Conservation (phyloP, 2,113 vertebrate species). For the Scomber japonicus region DNA sequence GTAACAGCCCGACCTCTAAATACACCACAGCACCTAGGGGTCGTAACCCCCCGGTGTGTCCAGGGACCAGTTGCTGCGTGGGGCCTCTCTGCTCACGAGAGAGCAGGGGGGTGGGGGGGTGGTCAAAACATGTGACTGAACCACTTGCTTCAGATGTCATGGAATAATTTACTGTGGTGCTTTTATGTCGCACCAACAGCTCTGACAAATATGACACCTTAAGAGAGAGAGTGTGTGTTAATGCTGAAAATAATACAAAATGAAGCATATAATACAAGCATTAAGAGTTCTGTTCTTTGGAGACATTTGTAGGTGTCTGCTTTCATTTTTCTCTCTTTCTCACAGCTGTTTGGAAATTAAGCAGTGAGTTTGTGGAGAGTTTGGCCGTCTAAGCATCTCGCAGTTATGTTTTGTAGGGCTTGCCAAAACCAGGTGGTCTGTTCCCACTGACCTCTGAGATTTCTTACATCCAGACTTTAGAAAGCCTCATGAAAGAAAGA, state of each 20-base stretch:
- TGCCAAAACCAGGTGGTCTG: slow-evolving; percentile 55
- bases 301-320: not conserved
- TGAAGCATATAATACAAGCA: no score
- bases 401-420: slow-evolving; percentile 26
- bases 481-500: slow-evolving; percentile 47
- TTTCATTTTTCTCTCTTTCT: not conserved
- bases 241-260: not conserved
- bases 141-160: slow-evolving; percentile 69
- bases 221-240: not conserved
- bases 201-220: slow-evolving; percentile 48
- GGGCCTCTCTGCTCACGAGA: slow-evolving; percentile 26
- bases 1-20: slow-evolving; percentile 55
- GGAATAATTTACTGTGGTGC: slow-evolving; percentile 40
- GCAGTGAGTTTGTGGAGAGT: slow-evolving; percentile 6
- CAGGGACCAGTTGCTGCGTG: slow-evolving; percentile 71
- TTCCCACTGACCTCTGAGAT: slow-evolving; percentile 39
- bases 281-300: not conserved
- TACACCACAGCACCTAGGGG: slow-evolving; percentile 40
- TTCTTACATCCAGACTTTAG: slow-evolving; percentile 29
- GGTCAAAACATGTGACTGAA: slow-evolving; percentile 35
- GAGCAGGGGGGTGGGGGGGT: not conserved
- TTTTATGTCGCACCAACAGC: slow-evolving; percentile 47
- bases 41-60: slow-evolving; percentile 41
- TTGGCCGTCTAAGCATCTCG: slow-evolving; percentile 10
- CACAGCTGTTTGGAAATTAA: slow-evolving; percentile 38